Evolutionary conservation across 1,140 invertebrate species (phyloP).

Genomic region (Drosophila orosa): DNA sequence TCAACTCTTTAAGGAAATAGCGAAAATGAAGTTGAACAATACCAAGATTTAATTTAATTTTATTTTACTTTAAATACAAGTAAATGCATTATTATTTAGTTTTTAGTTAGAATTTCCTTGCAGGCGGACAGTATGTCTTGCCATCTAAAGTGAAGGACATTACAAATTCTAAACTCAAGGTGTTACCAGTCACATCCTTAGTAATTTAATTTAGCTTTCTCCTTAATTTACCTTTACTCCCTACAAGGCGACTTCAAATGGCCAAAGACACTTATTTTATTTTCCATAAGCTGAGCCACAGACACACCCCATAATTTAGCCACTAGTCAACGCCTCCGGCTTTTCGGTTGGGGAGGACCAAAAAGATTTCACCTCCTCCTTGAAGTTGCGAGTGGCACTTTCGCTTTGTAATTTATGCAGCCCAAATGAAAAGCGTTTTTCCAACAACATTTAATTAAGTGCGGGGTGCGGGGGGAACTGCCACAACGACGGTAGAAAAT

Average conservation of each 20-base stretch:
- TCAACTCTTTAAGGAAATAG: constrained; percentile 1
- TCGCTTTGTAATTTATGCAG: constrained; percentile 80
- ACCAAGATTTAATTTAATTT: neutral
- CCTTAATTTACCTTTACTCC: neutral
- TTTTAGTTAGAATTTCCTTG: neutral
- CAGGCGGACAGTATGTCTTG: no score
- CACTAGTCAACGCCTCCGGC: constrained; percentile 40
- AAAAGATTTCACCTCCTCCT: constrained; percentile 37
- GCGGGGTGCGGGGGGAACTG: constrained; percentile 12
- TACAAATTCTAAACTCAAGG: no score
- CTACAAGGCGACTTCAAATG: constrained; percentile 19
- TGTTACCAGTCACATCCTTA: neutral
- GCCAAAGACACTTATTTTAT: constrained; percentile 65
- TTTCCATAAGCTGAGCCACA: constrained; percentile 61
- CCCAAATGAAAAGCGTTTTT: constrained; percentile 72
- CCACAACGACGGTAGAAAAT: constrained; percentile 41
- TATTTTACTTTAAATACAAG: neutral
- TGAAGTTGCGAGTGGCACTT: constrained; percentile 65
- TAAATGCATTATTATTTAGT: neutral
- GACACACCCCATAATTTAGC: constrained; percentile 60
- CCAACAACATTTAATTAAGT: constrained; percentile 81
- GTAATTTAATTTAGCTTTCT: constrained; percentile 30
- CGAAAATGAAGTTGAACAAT: neutral
- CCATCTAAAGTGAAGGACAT: neutral
- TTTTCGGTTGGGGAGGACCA: constrained; percentile 5